Evolutionary conservation across 2,113 vertebrate genomes (phyloP).

Genomic region (Nothocercus julius): DNA sequence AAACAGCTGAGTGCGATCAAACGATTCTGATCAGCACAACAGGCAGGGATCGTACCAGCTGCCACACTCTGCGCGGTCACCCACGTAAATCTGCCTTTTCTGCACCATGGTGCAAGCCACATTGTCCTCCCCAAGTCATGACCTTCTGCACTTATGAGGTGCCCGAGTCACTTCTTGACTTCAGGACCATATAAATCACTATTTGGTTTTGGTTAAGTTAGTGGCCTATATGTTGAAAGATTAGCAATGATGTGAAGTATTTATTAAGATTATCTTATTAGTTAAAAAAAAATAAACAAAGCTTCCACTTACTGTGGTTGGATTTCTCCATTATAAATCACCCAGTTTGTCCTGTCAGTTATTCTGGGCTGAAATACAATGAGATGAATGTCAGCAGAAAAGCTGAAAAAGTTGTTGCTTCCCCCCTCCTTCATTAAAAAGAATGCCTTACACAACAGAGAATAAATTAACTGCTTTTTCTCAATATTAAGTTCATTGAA

Average conservation of each 20-base stretch:
- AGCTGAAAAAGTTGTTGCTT: background rate
- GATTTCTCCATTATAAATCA: background rate
- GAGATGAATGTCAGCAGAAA: background rate
- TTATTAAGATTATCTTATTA: background rate
- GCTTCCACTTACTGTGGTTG: background rate
- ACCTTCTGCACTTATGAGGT: background rate
- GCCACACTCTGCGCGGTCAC: fast-evolving
- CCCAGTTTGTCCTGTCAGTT: background rate
- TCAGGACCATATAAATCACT: background rate
- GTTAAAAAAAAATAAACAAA: background rate
- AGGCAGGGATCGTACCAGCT: background rate
- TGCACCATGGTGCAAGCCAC: fast-evolving
- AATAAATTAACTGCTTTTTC: background rate
- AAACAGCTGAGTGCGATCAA: fast-evolving
- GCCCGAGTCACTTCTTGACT: background rate
- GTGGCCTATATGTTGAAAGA: background rate
- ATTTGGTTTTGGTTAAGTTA: background rate
- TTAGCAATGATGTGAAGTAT: background rate
- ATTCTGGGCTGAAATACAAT: background rate
- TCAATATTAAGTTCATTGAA: background rate
- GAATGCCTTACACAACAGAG: background rate
- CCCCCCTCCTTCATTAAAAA: background rate
- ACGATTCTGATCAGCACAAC: fast-evolving
- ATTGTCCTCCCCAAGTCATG: fast-evolving
- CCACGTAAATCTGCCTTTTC: fast-evolving